A percentile compares a stretch with the other conserved stretches of the same genome.
Evolutionary conservation across 2,888 invertebrate genomes (phyloP).

Genomic region (Acanthoscelides obtectus): DNA sequence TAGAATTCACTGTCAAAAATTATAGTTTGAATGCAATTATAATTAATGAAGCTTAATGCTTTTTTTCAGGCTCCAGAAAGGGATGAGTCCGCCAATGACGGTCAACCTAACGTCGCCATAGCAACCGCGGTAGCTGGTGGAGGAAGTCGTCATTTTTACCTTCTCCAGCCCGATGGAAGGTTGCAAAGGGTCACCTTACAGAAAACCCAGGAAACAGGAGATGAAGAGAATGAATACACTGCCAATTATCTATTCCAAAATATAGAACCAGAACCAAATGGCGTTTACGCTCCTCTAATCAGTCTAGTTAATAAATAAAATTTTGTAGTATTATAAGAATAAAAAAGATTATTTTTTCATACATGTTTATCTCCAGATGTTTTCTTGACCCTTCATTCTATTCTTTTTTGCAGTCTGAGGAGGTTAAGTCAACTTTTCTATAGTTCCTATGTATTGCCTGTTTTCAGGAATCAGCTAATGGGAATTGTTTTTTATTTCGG

Average conservation of each 20-base stretch:
- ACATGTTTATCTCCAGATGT: too few relatives aligned
- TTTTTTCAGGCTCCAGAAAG: not conserved
- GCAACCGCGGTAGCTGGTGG: conserved; percentile 26
- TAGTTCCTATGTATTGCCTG: too few relatives aligned
- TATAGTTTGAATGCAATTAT: too few relatives aligned
- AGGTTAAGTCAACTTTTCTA: too few relatives aligned
- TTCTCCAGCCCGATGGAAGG: conserved; percentile 29
- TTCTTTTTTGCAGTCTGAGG: too few relatives aligned
- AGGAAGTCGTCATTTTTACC: conserved; percentile 20
- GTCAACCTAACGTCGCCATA: conserved; percentile 22
- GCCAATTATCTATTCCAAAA: conserved; percentile 29
- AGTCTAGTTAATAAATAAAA: conserved; percentile 9
- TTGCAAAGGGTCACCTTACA: conserved; percentile 26
- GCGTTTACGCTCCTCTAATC: conserved; percentile 24
- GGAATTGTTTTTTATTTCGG: too few relatives aligned
- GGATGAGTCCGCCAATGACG: not conserved
- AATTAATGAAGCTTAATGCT: too few relatives aligned
- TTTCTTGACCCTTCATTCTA: too few relatives aligned
- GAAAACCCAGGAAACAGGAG: conserved; percentile 18
- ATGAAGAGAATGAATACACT: conserved; percentile 24
- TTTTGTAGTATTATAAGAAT: not conserved
- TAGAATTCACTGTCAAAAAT: too few relatives aligned
- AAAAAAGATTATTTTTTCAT: not conserved
- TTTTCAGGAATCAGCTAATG: too few relatives aligned
- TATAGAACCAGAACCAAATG: conserved; percentile 21